These are phyloP conservation scores for Sylvilagus floridanus DNA, from an alignment of 2,797 vertebrate species.

Conservation along the genomic window DNA sequence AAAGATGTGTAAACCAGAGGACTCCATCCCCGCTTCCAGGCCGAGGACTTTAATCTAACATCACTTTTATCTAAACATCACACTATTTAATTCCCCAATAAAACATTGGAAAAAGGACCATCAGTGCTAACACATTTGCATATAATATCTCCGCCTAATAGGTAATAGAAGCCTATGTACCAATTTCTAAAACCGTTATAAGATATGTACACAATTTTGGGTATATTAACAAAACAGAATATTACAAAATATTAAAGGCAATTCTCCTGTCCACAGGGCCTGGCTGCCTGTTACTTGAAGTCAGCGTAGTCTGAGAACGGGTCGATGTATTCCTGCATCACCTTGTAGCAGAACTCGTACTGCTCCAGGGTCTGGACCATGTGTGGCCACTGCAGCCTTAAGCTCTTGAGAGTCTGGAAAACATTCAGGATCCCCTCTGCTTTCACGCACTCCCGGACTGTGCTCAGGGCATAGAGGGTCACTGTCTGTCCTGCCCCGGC, in stretches of 20 bases:
- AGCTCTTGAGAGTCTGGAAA: constrained; percentile 99
- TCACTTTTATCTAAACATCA: constrained; percentile 87
- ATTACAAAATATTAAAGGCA: constrained; percentile 99
- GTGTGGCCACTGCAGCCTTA: constrained; percentile 98
- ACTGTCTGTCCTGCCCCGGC: constrained; percentile 98
- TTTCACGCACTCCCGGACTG: constrained; percentile 98
- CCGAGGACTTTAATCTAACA: constrained; percentile 66
- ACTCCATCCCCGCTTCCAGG: constrained; percentile 84
- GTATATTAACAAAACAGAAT: constrained; percentile 97
- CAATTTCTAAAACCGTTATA: constrained; percentile 94
- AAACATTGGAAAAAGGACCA: constrained; percentile 90
- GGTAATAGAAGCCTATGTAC: constrained; percentile 93
- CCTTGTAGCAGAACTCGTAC: constrained; percentile 99
- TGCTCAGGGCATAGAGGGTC: constrained; percentile 98
- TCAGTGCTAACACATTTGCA: constrained; percentile 94
- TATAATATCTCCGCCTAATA: constrained; percentile 96
- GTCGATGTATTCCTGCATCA: constrained; percentile 99
- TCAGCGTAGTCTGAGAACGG: constrained; percentile 99
- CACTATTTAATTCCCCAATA: constrained; percentile 91
- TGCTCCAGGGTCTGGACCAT: constrained; percentile 96
- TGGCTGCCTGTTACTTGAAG: constrained; percentile 92
- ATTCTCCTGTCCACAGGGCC: constrained; percentile 89
- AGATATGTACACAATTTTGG: constrained; percentile 93
- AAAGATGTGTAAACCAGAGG: constrained; percentile 85
- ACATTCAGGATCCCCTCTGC: constrained; percentile 98